Percentiles rank a stretch among this genome's conserved stretches.
Evolutionary conservation across 2,888 invertebrate species (phyloP).

Genomic region (Crocallis elinguaria): DNA sequence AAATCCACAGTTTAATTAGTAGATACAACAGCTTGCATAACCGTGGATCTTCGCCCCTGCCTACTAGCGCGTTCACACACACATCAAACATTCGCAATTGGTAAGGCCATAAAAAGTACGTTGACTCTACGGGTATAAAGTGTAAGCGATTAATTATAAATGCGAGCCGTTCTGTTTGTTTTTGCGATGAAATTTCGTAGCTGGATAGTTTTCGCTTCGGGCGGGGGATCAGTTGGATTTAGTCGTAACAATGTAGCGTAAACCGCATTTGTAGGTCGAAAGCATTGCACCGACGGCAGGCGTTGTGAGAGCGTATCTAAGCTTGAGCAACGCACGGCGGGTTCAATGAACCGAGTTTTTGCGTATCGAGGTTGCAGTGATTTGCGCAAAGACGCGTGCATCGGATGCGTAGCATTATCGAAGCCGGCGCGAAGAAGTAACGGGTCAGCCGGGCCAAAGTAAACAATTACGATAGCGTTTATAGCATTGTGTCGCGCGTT

Average conservation of each 20-base stretch:
- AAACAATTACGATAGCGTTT: conserved; percentile 73
- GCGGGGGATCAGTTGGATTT: conserved; percentile 1
- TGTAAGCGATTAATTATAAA: conserved; percentile 26
- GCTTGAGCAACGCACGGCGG: conserved; percentile 32
- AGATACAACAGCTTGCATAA: conserved; percentile 37
- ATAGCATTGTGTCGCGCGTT: conserved; percentile 61
- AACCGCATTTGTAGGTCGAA: conserved; percentile 36
- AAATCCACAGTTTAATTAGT: conserved; percentile 52
- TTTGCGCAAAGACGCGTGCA: conserved; percentile 58
- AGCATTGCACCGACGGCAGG: conserved; percentile 29
- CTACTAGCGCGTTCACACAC: conserved; percentile 10
- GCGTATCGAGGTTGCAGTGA: conserved; percentile 64
- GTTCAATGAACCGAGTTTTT: conserved; percentile 53
- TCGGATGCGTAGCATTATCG: conserved; percentile 42
- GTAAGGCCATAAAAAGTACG: conserved; percentile 46
- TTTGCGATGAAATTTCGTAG: conserved; percentile 16
- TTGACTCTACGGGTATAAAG: conserved; percentile 39
- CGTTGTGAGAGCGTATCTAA: conserved; percentile 40
- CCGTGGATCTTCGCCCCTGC: conserved; percentile 19
- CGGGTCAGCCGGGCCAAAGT: conserved; percentile 67
- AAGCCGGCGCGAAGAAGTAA: conserved; percentile 36
- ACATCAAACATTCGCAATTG: conserved; percentile 42
- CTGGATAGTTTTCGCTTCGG: conserved; percentile 12
- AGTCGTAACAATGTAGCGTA: conserved; percentile 26
- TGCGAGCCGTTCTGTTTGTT: conserved; percentile 24